Conservation (phyloP, 1,140 invertebrate species). For the Tribolium castaneum region DNA sequence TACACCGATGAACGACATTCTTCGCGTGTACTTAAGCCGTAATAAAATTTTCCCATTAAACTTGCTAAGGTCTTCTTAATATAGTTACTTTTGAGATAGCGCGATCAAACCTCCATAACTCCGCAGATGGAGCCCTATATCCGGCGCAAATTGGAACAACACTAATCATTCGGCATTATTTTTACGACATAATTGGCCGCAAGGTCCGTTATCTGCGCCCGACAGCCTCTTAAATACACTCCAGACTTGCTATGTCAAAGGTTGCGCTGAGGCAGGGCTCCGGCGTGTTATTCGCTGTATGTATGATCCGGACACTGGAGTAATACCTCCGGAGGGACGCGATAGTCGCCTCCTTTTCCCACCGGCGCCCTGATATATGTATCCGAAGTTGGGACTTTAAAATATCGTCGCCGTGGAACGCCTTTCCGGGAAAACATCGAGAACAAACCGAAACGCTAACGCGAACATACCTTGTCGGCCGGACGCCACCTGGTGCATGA, state of each 20-base stretch:
- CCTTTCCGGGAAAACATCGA: constrained; percentile 2
- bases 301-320: constrained; percentile 37
- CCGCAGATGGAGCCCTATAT: constrained; percentile 17
- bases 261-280: constrained; percentile 36
- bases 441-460: constrained; percentile 14
- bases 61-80: constrained; percentile 23
- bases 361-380: constrained; percentile 14
- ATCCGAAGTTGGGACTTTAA: neutral
- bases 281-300: constrained; percentile 15
- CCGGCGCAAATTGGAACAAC: constrained; percentile 2
- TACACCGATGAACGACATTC: constrained; percentile 29
- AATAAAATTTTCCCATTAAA: constrained; percentile 32
- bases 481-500: constrained; percentile 1
- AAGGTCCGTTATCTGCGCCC: constrained; percentile 33
- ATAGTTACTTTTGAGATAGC: constrained; percentile 30
- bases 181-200: constrained; percentile 50
- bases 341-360: constrained; percentile 26
- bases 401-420: constrained; percentile 12
- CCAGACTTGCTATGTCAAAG: constrained; percentile 46
- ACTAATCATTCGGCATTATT: constrained; percentile 41
- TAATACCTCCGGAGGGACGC: constrained; percentile 31
- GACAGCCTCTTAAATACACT: constrained; percentile 20
- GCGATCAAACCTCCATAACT: constrained; percentile 29
- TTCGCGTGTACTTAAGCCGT: constrained; percentile 24
- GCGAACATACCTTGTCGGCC: neutral